Base-by-base conservation (phyloP, 2,113 vertebrate species). In the Zootoca vivipara region DNA sequence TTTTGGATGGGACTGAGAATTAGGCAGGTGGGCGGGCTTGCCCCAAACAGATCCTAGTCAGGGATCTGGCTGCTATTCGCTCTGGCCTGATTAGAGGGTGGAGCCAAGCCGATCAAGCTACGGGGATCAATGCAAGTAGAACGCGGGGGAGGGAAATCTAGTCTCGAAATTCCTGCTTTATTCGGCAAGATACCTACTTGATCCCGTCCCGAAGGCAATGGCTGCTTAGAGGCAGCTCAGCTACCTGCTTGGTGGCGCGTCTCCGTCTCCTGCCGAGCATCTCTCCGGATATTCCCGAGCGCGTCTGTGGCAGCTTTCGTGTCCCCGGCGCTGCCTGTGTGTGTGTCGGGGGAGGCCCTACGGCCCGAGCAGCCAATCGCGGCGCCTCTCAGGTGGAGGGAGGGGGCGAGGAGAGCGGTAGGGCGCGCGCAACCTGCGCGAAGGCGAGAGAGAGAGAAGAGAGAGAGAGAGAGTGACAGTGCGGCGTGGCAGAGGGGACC, bases 271-370 rank as follows among this genome's bases (percentile, higher is more conserved):
- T 24, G 33, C 28, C 8, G 73, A 9, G 52, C 30, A 18, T 58
- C 46, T 79, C 78, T 3, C 78, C 2, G 46, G 78, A 30, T 46
- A 26, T 30, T 13, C 22, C 10, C 10, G 52, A 22, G 75, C 1
- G 42, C 15, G 46, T 12, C 2, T 9, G 30, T 22, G 5, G 10
- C 22, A 33, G 40, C 2, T 5, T 10, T 3, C 0, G 20, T 0
- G 33, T 46, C 28, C 38, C 18, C 0, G 4, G 7, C 0, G 6
- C 18, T 10, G 52, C 33, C 69, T 0, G 18, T 16, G 30, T 7
- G 10, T 0, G 18, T n/a, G 85, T 38, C 77, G 40, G 46, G 42
- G 15, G 70, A 26, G 30, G 24, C 52, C 58, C 30, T 8, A 26
- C 74, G 13, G 7, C 28, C 1, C 20, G 22, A 38, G 42, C 6